These are phyloP conservation scores for Hypsibius dujardini DNA, from an alignment of 1,140 invertebrate species.

Conservation along the genomic window DNA sequence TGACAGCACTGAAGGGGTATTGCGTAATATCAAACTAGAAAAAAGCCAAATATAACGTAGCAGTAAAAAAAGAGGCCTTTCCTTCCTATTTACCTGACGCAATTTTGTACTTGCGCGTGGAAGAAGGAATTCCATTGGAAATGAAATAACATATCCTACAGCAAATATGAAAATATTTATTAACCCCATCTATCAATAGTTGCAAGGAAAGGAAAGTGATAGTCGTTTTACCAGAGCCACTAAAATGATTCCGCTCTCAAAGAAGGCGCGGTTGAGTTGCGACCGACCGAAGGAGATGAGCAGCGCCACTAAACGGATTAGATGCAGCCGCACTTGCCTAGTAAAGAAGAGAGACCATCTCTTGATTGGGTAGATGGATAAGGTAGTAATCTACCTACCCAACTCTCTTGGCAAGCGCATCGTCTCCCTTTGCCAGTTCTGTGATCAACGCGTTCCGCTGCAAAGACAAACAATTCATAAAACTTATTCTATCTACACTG, in stretches of 20 bases:
- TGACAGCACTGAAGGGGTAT: background rate
- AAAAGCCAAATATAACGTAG: too few relatives aligned
- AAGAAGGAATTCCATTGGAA: conserved; percentile 8
- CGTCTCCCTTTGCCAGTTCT: background rate
- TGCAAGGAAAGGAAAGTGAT: background rate
- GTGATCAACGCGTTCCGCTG: background rate
- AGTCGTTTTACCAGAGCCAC: conserved; percentile 3
- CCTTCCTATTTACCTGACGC: background rate
- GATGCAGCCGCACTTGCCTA: background rate
- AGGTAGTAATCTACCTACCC: background rate
- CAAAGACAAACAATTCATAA: background rate
- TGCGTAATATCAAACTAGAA: background rate
- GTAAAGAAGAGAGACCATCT: too few relatives aligned
- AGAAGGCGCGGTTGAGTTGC: background rate
- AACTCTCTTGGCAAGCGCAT: background rate
- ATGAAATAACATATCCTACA: conserved; percentile 11
- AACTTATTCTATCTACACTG: too few relatives aligned
- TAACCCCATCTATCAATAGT: background rate
- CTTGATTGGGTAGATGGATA: background rate
- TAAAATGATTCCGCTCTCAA: background rate
- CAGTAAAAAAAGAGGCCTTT: too few relatives aligned
- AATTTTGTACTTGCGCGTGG: conserved; percentile 9
- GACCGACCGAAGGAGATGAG: conserved; percentile 5
- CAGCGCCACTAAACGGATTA: background rate
- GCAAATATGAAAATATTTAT: background rate